phyloP scores from a whole-genome alignment of 2,888 invertebrate species.

The Andrena camellia region DNA sequence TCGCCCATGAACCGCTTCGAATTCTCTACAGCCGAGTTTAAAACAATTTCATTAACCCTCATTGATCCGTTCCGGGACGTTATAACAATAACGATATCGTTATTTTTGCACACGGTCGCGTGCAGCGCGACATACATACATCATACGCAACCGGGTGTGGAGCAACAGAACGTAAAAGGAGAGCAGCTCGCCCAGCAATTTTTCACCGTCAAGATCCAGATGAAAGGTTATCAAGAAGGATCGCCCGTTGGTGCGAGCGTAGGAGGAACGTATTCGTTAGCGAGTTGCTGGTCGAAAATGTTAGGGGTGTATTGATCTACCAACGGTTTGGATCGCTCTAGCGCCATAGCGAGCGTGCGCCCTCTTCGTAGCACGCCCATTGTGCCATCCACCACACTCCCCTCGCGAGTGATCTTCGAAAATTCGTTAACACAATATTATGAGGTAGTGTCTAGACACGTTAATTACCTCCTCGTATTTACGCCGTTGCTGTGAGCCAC shows the following conservation, averaged over 20 bases:
- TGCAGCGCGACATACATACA: conserved; percentile 2
- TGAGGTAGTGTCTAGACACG: conserved; percentile 55
- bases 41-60: conserved; percentile 8
- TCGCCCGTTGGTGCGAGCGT: conserved; percentile 19
- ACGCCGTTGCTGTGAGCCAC: conserved; percentile 15
- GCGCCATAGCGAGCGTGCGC: conserved; percentile 35
- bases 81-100: conserved; percentile 19
- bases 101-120: conserved; percentile 18
- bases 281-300: conserved; percentile 26
- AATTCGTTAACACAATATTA: conserved; percentile 58
- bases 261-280: conserved; percentile 49
- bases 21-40: not conserved
- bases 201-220: conserved; percentile 56
- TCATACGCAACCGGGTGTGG: conserved; percentile 1
- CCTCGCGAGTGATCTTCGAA: conserved; percentile 53
- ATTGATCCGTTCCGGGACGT: not conserved
- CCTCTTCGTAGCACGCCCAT: conserved; percentile 46
- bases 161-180: not conserved
- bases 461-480: conserved; percentile 54
- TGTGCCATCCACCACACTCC: conserved; percentile 1
- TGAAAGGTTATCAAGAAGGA: conserved; percentile 50
- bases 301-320: conserved; percentile 52
- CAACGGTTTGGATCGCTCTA: conserved; percentile 59
- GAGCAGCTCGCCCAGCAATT: conserved; percentile 29
- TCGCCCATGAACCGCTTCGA: not conserved